Conservation (phyloP, 2,888 invertebrate species). For the Microctonus hyperodae region DNA sequence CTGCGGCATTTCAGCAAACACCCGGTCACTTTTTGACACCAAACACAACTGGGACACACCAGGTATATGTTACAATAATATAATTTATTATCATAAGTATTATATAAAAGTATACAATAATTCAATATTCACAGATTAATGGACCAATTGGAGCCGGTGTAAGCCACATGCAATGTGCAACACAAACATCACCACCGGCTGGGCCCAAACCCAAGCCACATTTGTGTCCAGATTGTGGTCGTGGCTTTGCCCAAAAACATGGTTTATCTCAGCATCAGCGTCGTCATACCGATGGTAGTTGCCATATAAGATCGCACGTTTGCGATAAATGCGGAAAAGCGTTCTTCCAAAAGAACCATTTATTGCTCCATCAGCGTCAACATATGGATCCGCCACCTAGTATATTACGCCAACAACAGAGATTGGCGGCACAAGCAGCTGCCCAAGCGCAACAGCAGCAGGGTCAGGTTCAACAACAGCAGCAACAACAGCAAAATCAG, state of each 20-base stretch:
- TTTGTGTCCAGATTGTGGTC: slow-evolving; percentile 80
- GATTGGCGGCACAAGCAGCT: slow-evolving; percentile 60
- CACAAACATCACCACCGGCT: slow-evolving; percentile 61
- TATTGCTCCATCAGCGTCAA: slow-evolving; percentile 82
- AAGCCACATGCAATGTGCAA: slow-evolving; percentile 61
- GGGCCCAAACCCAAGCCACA: slow-evolving; percentile 75
- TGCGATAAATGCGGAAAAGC: slow-evolving; percentile 84
- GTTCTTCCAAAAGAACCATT: slow-evolving; percentile 86
- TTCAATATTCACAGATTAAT: slow-evolving; percentile 55
- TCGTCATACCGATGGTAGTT: slow-evolving; percentile 81
- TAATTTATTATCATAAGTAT: neutral
- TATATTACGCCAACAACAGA: slow-evolving; percentile 61
- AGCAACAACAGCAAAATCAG: slow-evolving; percentile 52
- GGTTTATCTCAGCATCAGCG: slow-evolving; percentile 82
- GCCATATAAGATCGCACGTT: slow-evolving; percentile 79
- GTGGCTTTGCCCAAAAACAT: slow-evolving; percentile 84
- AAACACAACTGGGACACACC: slow-evolving; percentile 58
- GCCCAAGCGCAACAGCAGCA: slow-evolving; percentile 57
- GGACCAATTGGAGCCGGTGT: slow-evolving; percentile 60
- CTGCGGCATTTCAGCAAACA: slow-evolving; percentile 74
- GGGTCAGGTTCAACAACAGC: slow-evolving; percentile 53
- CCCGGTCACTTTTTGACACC: slow-evolving; percentile 70
- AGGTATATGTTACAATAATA: slow-evolving; percentile 46
- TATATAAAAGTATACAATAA: neutral
- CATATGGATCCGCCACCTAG: slow-evolving; percentile 75